Evolutionary conservation across 2,888 invertebrate species (phyloP), one percentile per base, ranked within the genome.

Genomic region (Tachina fera): DNA sequence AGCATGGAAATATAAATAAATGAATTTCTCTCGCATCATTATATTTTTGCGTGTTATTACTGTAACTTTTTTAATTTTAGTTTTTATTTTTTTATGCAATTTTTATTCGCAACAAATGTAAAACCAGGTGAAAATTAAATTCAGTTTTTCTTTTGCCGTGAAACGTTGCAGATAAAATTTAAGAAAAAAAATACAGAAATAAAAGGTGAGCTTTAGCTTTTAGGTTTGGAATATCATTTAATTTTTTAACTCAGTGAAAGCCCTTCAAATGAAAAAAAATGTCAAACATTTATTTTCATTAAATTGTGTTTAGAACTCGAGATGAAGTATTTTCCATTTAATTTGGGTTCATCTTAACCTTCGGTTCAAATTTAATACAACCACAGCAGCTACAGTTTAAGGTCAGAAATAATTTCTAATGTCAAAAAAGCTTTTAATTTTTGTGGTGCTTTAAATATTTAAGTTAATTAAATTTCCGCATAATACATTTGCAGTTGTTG

Each of bases 381-480:
- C 53, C 68, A 39, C 70, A 56, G 10, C 45, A 63, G 14, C 56
- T 41, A 61, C 60, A 68, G 70, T 11, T 63, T 61, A 60, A 71
- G 75, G 71, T 75, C 70, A 86, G 31, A 5, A 31, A 31, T 53
- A 45, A 78, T 67, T 79, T 79, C 53, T 67, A 75, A 65, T 53
- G 53, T 51, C 63, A 60, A 14, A 47, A 58, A 70, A 31, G 68
- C 45, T 58, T 74, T 74, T 19, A 39, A 49, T 76, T 43, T 31
- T 63, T 49, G 39, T 65, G 43, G 16, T 56, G 22, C 51, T 43
- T 47, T 41, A 60, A 72, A 79, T 71, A 76, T 80, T 83, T 49
- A 76, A 71, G 72, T 80, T 83, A 80, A 80, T 86, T 83, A 80
- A 86, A 77, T 72, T 67, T 53, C 82, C 76, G 72, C 84, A 85